Base-by-base conservation (phyloP, 2,888 invertebrate species). In the Rhagophthalmus giganteus region DNA sequence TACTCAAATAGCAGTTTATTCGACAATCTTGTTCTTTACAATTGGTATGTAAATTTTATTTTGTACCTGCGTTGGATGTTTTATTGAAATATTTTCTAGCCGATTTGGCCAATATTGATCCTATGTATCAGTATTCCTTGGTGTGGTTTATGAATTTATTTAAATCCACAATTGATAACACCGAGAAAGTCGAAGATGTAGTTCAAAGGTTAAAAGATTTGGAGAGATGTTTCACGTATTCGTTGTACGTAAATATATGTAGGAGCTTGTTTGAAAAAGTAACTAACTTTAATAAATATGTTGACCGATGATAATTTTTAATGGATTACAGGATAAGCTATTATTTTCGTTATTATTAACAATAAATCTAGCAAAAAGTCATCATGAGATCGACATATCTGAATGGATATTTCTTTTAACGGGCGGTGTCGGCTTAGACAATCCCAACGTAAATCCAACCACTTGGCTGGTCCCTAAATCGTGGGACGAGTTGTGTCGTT, bases 71-170 rank as follows among this genome's bases (percentile, higher is more conserved):
- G n/a, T 4, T 4, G 3, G 10, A 27, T 9, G 27, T 27, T 27
- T 12, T 10, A n/a, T n/a, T n/a, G n/a, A n/a, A n/a, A 9, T 8
- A 12, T 9, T 8, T 30, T 9, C 13, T 68, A 88, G 90, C 86
- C 49, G 90, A 93, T 49, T 75, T 97, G 66, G 88, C 93, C 3
- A 87, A 90, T 66, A 92, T 97, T 59, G 95, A 97, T 76, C 94
- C 95, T 1, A 96, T 96, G 96, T 97, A 97, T 74, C 95, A 96
- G 72, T 97, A 95, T 73, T 95, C 95, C 0, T 77, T 97, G 62
- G 83, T 83, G 1, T 97, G 96, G 96, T 96, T 94, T 73, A 90
- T 96, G 66, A 88, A 89, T 60, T 79, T 96, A 15, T 97, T 90
- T 73, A 86, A 87, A 62, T 78, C 85, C 33, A 85, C 92, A 11